A percentile compares a stretch with the other conserved stretches of the same genome.
Conservation (phyloP, 2,888 invertebrate species). For the Crematogaster levior region DNA sequence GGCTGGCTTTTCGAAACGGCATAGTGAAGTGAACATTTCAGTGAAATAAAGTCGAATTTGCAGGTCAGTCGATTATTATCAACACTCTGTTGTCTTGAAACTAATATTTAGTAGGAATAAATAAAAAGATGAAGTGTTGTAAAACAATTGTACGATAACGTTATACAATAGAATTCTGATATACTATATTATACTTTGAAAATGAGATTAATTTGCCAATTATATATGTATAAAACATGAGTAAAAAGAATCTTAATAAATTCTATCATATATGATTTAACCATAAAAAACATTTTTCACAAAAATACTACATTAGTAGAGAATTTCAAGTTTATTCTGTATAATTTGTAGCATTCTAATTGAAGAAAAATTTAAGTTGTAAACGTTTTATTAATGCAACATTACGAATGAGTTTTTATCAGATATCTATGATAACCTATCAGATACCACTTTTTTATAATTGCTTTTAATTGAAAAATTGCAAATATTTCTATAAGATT, state of each 20-base stretch:
- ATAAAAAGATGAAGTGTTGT: neutral
- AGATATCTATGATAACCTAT: no score
- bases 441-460: no score
- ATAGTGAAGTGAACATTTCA: neutral
- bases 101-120: neutral
- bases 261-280: neutral
- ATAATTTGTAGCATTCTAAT: neutral
- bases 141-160: neutral
- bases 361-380: constrained; percentile 3
- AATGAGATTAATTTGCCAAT: neutral
- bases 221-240: neutral
- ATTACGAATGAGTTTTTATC: constrained; percentile 1
- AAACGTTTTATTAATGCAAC: neutral
- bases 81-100: neutral
- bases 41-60: neutral
- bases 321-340: neutral
- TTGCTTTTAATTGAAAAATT: neutral
- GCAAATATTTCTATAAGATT: neutral
- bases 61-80: constrained; percentile 23
- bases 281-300: neutral
- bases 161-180: no score
- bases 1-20: constrained; percentile 27
- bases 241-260: neutral
- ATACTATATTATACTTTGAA: neutral
- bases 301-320: neutral